A percentile compares a stretch with the other conserved stretches of the same genome.
These are phyloP conservation scores for Drosophila serrata DNA, from an alignment of 1,140 invertebrate species.

Conservation along the genomic window DNA sequence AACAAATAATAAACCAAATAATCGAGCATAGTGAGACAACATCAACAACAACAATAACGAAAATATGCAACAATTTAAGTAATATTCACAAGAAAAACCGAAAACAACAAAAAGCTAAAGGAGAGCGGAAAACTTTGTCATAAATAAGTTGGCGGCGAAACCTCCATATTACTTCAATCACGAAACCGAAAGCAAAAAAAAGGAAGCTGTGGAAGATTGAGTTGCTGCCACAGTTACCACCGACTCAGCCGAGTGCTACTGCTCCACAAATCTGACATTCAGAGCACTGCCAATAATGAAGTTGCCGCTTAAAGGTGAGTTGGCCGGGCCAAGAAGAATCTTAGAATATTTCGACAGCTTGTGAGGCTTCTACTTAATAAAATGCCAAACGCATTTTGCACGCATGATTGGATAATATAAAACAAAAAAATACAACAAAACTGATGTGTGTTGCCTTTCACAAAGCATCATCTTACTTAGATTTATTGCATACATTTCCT, in stretches of 20 bases:
- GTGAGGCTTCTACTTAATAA: slow-evolving; percentile 35
- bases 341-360: slow-evolving; percentile 39
- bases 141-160: slow-evolving; percentile 60
- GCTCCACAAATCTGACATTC: slow-evolving; percentile 64
- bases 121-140: slow-evolving; percentile 69
- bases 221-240: slow-evolving; percentile 61
- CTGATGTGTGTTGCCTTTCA: slow-evolving; percentile 60
- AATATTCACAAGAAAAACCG: slow-evolving; percentile 60
- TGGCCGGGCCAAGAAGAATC: slow-evolving; percentile 31
- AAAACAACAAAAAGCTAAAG: slow-evolving; percentile 43
- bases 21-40: slow-evolving; percentile 51
- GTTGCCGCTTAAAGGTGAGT: slow-evolving; percentile 79
- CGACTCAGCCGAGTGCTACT: slow-evolving; percentile 40
- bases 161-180: slow-evolving; percentile 69
- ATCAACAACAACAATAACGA: slow-evolving; percentile 26
- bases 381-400: slow-evolving; percentile 62
- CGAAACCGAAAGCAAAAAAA: slow-evolving; percentile 68
- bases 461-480: slow-evolving; percentile 47
- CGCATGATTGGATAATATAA: slow-evolving; percentile 51
- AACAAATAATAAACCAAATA: slow-evolving; percentile 51
- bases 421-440: background rate
- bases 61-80: slow-evolving; percentile 68
- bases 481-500: slow-evolving; percentile 38
- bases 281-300: slow-evolving; percentile 57
- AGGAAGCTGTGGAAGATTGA: slow-evolving; percentile 63